Evolutionary conservation across 2,888 invertebrate species (phyloP).

Genomic region (Copidosoma aretas): DNA sequence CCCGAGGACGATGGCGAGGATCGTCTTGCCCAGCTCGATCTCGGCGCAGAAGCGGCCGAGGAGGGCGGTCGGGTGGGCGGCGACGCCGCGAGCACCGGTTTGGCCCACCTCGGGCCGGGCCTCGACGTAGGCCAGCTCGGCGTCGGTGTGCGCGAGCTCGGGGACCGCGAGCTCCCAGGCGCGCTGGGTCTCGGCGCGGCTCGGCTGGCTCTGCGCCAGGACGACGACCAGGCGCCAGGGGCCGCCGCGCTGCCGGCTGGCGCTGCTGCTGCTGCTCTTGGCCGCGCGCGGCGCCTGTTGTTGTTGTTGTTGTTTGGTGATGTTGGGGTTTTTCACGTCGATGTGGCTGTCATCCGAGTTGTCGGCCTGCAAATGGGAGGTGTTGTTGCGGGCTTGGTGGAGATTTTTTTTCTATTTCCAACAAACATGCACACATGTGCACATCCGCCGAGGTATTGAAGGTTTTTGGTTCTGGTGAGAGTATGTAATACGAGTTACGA

Average conservation of each 20-base stretch:
- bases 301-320: too few species aligned
- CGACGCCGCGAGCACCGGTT: not conserved
- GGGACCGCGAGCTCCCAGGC: constrained; percentile 59
- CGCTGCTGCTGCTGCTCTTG: not conserved
- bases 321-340: too few species aligned
- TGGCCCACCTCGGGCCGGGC: constrained; percentile 53
- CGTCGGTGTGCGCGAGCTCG: constrained; percentile 55
- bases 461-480: too few species aligned
- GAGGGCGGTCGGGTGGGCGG: constrained; percentile 37
- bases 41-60: constrained; percentile 58
- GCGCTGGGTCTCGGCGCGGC: constrained; percentile 55
- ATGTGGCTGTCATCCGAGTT: too few species aligned
- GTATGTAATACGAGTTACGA: too few species aligned
- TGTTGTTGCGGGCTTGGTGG: too few species aligned
- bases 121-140: constrained; percentile 58
- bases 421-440: too few species aligned
- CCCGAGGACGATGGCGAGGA: constrained; percentile 56
- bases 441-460: too few species aligned
- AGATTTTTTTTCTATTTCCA: not conserved
- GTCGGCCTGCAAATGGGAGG: too few species aligned
- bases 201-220: constrained; percentile 53
- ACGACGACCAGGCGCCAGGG: constrained; percentile 58
- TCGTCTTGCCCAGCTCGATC: constrained; percentile 55
- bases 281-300: constrained; percentile 4
- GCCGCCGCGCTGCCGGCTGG: constrained; percentile 26